Evolutionary conservation across 2,888 invertebrate genomes (phyloP).

Genomic region (Leptinotarsa haldemani): DNA sequence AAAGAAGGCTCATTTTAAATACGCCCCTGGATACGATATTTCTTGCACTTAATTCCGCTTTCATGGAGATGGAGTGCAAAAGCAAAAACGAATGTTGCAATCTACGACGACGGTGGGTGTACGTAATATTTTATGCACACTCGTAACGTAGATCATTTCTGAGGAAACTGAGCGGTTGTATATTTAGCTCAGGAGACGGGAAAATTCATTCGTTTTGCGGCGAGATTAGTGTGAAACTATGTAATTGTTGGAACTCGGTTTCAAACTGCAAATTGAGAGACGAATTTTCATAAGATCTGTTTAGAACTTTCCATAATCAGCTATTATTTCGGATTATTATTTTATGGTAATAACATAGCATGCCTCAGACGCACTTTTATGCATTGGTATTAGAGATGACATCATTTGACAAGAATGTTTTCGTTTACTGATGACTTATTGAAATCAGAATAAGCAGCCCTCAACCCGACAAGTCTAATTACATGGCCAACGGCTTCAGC

Average conservation of each 20-base stretch:
- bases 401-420: too few relatives aligned
- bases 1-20: conserved; percentile 47
- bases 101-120: conserved; percentile 43
- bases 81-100: conserved; percentile 53
- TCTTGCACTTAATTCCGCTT: conserved; percentile 55
- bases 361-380: too few relatives aligned
- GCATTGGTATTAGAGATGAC: too few relatives aligned
- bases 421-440: too few relatives aligned
- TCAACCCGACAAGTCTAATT: too few relatives aligned
- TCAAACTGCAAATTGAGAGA: background rate
- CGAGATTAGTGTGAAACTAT: background rate
- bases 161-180: conserved; percentile 16
- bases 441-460: too few relatives aligned
- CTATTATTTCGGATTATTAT: too few relatives aligned
- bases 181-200: background rate
- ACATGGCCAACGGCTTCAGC: too few relatives aligned
- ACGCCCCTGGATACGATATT: conserved; percentile 54
- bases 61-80: conserved; percentile 55
- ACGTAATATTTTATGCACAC: conserved; percentile 39
- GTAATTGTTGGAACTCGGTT: background rate
- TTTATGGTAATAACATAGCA: too few relatives aligned
- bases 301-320: too few relatives aligned
- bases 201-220: background rate
- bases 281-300: background rate
- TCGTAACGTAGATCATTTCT: conserved; percentile 19